Evolutionary conservation across 2,888 invertebrate genomes (phyloP).

Genomic region (Bhutanitis thaidina): DNA sequence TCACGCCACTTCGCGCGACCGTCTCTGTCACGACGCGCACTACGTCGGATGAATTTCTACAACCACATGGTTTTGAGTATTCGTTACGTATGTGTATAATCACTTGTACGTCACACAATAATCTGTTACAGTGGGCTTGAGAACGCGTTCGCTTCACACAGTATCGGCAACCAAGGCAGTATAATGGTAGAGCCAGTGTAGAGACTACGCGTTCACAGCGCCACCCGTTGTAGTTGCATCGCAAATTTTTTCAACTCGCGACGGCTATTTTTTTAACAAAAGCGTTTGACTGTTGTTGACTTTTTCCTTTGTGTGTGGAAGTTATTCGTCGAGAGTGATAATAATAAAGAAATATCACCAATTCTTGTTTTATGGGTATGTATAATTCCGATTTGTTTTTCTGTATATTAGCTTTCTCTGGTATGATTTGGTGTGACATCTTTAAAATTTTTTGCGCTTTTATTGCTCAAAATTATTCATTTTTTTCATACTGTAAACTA

Average conservation of each 20-base stretch:
- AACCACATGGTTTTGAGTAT: constrained; percentile 15
- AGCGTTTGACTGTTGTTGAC: constrained; percentile 11
- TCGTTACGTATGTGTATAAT: constrained; percentile 15
- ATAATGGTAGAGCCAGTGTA: constrained; percentile 50
- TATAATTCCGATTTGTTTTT: no score
- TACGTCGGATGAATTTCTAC: constrained; percentile 21
- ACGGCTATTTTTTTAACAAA: constrained; percentile 23
- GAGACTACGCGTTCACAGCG: constrained; percentile 43
- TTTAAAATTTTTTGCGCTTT: no score
- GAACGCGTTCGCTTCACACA: constrained; percentile 3
- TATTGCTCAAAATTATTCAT: no score
- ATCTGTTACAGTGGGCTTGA: constrained; percentile 7
- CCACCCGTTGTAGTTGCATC: constrained; percentile 37
- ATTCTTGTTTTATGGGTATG: constrained; percentile 13
- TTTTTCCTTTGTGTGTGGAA: constrained; percentile 5
- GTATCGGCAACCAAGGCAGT: constrained; percentile 34
- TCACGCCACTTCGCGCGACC: constrained; percentile 69
- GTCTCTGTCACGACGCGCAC: constrained; percentile 33
- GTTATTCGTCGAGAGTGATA: neutral
- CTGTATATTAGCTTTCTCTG: no score
- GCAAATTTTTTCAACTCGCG: constrained; percentile 25
- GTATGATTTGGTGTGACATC: no score
- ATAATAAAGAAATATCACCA: neutral
- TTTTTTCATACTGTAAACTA: no score
- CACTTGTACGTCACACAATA: constrained; percentile 13